Conservation (phyloP, 2,113 vertebrate genomes). For the Mohoua ochrocephala region DNA sequence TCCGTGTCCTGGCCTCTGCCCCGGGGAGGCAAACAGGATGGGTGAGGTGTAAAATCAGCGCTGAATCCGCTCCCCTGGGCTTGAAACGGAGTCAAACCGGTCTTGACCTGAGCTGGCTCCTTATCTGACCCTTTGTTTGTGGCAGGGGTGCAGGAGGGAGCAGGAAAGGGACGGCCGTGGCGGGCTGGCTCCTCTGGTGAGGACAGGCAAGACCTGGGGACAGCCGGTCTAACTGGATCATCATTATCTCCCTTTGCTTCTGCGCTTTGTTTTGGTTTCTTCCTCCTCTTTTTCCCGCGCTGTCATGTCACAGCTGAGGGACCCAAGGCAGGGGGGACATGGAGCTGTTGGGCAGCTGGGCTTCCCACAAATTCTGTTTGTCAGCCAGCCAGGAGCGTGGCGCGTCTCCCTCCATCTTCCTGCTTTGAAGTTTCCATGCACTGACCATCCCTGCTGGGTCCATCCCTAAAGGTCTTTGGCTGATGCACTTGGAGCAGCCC, state of each 20-base stretch:
- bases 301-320: background rate
- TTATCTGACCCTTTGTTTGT: conserved; percentile 38
- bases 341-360: background rate
- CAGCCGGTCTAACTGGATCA: conserved; percentile 28
- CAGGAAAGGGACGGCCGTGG: background rate
- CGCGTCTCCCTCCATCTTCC: rapidly evolving
- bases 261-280: conserved; percentile 20
- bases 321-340: background rate
- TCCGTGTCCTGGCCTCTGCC: background rate
- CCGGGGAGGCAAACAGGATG: conserved; percentile 26
- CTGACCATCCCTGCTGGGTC: no score
- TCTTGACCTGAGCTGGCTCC: conserved; percentile 35
- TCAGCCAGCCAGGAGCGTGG: background rate
- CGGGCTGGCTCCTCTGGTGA: rapidly evolving
- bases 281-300: background rate
- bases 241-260: conserved; percentile 51
- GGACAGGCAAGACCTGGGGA: background rate
- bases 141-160: background rate
- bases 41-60: background rate
- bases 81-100: conserved; percentile 2
- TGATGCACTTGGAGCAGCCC: background rate
- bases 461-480: background rate
- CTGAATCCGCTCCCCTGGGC: conserved; percentile 8
- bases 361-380: background rate
- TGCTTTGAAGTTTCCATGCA: background rate